These are phyloP conservation scores for Thryonomys swinderianus DNA, from an alignment of 2,113 vertebrate species.

Conservation along the genomic window DNA sequence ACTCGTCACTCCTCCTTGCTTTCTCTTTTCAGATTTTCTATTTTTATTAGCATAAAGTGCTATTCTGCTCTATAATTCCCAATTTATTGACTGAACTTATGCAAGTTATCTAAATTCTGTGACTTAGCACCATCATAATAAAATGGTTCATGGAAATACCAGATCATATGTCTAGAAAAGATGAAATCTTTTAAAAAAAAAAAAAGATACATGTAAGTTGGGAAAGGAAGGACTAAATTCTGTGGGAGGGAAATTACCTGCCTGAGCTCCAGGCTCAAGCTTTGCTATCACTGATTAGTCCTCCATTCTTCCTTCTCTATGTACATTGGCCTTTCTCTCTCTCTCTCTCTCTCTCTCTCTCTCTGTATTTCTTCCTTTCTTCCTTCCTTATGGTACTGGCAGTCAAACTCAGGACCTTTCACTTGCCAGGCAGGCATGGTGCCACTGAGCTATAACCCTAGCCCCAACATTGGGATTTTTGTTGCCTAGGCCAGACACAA, in stretches of 20 bases:
- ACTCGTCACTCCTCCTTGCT: neutral
- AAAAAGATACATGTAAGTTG: neutral
- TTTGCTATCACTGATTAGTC: conserved; percentile 15
- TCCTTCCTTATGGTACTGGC: too few relatives aligned
- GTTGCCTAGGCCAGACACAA: neutral
- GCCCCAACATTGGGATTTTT: too few relatives aligned
- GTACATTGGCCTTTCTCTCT: conserved; percentile 65
- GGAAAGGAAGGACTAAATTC: conserved; percentile 61
- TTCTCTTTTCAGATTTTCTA: neutral
- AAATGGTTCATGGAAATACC: neutral
- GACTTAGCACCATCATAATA: neutral
- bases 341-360: too few relatives aligned
- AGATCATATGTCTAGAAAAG: neutral
- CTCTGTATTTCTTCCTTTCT: too few relatives aligned
- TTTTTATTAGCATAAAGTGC: neutral
- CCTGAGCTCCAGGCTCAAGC: conserved; percentile 5
- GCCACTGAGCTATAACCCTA: too few relatives aligned
- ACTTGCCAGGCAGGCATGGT: too few relatives aligned
- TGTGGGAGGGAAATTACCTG: conserved; percentile 59
- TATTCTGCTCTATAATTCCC: neutral
- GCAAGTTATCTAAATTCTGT: neutral
- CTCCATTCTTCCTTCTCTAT: conserved; percentile 27
- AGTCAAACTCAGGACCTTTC: too few relatives aligned
- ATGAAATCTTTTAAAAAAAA: neutral
- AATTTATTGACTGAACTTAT: neutral